Evolutionary conservation across 2,888 invertebrate species (phyloP).

Genomic region (Resseliella maxima): DNA sequence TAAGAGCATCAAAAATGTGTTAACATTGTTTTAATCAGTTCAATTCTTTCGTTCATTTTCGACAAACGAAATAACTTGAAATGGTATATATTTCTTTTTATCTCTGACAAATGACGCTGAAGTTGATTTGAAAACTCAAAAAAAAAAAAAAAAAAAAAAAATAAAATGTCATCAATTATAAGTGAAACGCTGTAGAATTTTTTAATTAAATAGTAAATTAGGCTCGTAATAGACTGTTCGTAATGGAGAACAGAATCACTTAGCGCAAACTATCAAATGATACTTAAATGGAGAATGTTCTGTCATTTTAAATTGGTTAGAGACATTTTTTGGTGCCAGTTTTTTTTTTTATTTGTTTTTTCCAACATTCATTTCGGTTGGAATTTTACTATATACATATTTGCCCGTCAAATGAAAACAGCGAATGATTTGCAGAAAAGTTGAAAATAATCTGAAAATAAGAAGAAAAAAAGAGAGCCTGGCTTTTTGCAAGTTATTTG

Average conservation of each 20-base stretch:
- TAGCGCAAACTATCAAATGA: not conserved
- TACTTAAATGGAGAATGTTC: not conserved
- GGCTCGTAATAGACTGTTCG: not conserved
- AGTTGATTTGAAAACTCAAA: not conserved
- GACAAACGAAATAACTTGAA: not conserved
- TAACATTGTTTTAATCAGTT: conserved; percentile 1
- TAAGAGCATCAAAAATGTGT: not conserved
- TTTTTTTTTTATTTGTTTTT: not conserved
- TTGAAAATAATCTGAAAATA: not conserved
- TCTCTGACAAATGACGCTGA: conserved; percentile 1
- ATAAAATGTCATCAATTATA: conserved; percentile 47
- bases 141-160: no score
- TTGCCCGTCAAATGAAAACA: not conserved
- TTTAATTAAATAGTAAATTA: conserved; percentile 46
- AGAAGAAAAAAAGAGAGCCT: not conserved
- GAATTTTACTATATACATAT: not conserved
- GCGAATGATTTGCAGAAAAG: not conserved
- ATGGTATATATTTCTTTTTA: not conserved
- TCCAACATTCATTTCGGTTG: not conserved
- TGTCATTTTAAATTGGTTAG: not conserved
- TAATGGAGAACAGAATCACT: not conserved
- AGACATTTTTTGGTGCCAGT: not conserved
- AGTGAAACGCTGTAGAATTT: not conserved
- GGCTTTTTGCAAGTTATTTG: not conserved
- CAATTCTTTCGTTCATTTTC: not conserved